Evolutionary conservation across 2,888 invertebrate species (phyloP), one percentile per base, ranked within the genome.

Genomic region (Drosophila sordidula): DNA sequence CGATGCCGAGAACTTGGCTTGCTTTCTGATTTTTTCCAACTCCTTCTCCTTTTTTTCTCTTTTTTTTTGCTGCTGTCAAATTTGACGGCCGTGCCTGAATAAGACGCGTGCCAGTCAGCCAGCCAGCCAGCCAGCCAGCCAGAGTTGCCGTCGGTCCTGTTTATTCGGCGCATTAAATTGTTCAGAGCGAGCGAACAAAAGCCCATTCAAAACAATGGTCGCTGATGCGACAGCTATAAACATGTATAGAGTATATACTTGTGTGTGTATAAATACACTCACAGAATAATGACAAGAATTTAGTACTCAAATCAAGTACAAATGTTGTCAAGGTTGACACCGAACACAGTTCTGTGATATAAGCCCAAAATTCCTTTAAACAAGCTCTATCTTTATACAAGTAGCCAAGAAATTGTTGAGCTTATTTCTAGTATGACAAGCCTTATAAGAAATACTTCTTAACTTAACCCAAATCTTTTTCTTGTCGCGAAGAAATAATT

Each of bases 31-130:
- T 39, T 41, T 46, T 44, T n/a, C 8, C 22, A 26, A 36, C 9
- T 18, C 18, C 18, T 18, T 18, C 18, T 18, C 18, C 18, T 18
- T 18, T 18, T 18, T 18, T 18, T 18, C 2, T 46, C 54, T 41
- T 52, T 9, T 49, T 61, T 69, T 64, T 67, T 76, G 68, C 58
- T 62, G 83, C 87, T 90, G 90, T 90, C 90, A 90, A 90, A 89
- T 80, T 90, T 90, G 90, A 90, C 84, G 90, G 85, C 87, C 90
- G 81, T 79, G 86, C 71, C 70, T 69, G 82, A 81, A 72, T 52
- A 81, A 78, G 85, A 86, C 86, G 89, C 86, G 86, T 86, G 86
- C 75, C 89, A 80, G 59, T 44, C 18, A 14, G 36, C 39, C 49
- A 46, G 36, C 32, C 3, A 12, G 38, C 4, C 39, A 16, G 39